Evolutionary conservation across 2,888 invertebrate genomes (phyloP).

Genomic region (Drosophila affinis): DNA sequence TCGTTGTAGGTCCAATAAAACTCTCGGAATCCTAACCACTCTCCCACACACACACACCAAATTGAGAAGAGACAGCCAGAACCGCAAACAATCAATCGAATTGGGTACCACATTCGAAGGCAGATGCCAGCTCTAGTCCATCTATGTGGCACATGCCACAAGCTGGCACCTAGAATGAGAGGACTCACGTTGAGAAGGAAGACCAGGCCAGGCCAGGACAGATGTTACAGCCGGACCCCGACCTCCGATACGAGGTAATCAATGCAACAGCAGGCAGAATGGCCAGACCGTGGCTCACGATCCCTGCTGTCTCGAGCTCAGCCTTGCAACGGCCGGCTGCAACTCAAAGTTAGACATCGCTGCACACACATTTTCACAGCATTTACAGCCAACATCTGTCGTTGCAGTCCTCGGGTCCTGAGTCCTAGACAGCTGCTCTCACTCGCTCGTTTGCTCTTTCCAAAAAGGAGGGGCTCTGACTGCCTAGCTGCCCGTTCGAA

Average conservation of each 20-base stretch:
- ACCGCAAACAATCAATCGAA: conserved; percentile 11
- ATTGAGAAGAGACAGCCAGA: neutral
- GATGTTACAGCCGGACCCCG: conserved; percentile 31
- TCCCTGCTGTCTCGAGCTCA: conserved; percentile 15
- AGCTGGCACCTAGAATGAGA: neutral
- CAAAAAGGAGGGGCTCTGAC: conserved; percentile 1
- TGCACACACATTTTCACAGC: conserved; percentile 9
- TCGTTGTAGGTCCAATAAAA: conserved; percentile 2
- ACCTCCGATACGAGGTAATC: conserved; percentile 19
- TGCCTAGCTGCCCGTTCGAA: conserved; percentile 17
- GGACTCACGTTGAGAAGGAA: conserved; percentile 3
- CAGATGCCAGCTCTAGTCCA: conserved; percentile 29
- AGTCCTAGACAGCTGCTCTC: conserved; percentile 8
- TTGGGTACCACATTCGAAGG: conserved; percentile 15
- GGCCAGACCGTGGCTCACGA: conserved; percentile 1
- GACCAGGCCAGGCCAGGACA: conserved; percentile 17
- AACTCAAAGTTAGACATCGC: conserved; percentile 21
- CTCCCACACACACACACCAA: neutral
- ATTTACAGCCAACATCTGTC: conserved; percentile 41
- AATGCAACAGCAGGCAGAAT: conserved; percentile 50
- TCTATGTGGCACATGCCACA: conserved; percentile 46
- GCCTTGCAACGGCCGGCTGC: conserved; percentile 38
- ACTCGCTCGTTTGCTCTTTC: conserved; percentile 7
- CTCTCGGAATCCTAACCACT: neutral
- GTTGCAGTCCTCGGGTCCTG: conserved; percentile 1